Evolutionary conservation across 2,797 vertebrate species (phyloP).

Genomic region (Holocentrus rufus): DNA sequence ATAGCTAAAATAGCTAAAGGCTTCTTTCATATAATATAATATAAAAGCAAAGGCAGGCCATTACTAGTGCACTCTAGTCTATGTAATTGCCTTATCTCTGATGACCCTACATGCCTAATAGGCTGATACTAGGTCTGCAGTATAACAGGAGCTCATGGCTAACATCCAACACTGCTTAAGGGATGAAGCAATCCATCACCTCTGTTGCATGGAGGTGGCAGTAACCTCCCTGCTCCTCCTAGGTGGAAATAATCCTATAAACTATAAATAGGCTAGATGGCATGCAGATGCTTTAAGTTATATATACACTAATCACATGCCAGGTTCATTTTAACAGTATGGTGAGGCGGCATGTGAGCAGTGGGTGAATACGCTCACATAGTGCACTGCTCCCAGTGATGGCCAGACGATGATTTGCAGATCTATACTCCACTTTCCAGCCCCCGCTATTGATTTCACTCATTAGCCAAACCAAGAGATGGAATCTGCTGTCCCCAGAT

Average conservation of each 20-base stretch:
- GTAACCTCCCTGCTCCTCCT: slow-evolving; percentile 13
- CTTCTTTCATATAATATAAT: background rate
- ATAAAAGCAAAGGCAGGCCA: background rate
- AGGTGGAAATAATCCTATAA: slow-evolving; percentile 58
- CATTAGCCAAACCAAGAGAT: background rate
- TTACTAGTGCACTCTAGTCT: background rate
- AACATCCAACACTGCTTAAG: slow-evolving; percentile 10
- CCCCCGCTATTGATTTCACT: background rate
- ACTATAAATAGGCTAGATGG: slow-evolving; percentile 61
- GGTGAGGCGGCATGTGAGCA: slow-evolving; percentile 13
- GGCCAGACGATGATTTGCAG: slow-evolving; percentile 2
- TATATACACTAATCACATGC: slow-evolving; percentile 56
- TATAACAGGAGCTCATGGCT: slow-evolving; percentile 20
- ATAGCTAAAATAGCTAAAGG: background rate
- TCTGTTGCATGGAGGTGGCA: slow-evolving; percentile 23
- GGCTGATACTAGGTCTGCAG: background rate
- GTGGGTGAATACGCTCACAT: slow-evolving; percentile 11
- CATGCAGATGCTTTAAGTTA: slow-evolving; percentile 49
- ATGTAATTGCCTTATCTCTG: background rate
- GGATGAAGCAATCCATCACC: slow-evolving; percentile 33
- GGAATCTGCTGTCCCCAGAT: background rate
- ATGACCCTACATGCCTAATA: background rate
- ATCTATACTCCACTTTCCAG: background rate
- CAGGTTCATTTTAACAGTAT: slow-evolving; percentile 26
- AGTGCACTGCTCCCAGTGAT: background rate